Evolutionary conservation across 2,797 vertebrate genomes (phyloP).

Genomic region (Sebastes taczanowskii): DNA sequence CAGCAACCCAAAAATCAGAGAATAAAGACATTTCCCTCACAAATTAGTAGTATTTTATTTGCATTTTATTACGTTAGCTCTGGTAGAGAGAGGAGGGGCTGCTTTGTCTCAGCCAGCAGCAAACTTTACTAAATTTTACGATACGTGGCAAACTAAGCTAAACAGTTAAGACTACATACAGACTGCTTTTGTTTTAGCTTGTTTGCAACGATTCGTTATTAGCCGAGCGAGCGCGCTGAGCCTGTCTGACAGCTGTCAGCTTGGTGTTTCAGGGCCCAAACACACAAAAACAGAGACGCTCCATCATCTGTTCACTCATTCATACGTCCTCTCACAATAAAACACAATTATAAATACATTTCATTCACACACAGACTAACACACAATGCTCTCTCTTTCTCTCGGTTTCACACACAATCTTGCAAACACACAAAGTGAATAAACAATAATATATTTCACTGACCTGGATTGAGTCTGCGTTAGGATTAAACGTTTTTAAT

Average conservation of each 20-base stretch:
- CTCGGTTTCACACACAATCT: not conserved
- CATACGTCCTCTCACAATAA: not conserved
- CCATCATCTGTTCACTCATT: not conserved
- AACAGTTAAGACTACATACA: too few relatives aligned
- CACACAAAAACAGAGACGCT: not conserved
- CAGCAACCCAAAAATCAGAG: too few relatives aligned
- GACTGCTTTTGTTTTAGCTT: too few relatives aligned
- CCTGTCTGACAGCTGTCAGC: not conserved
- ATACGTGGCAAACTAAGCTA: too few relatives aligned
- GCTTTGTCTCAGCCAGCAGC: too few relatives aligned
- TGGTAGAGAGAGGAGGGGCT: too few relatives aligned
- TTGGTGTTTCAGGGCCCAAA: constrained; percentile 6
- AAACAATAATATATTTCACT: not conserved
- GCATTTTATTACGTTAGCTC: too few relatives aligned
- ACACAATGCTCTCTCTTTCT: not conserved
- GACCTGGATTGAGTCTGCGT: not conserved
- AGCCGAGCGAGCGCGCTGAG: too few relatives aligned
- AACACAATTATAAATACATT: not conserved
- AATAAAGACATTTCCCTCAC: too few relatives aligned
- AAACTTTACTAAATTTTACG: rapidly evolving
- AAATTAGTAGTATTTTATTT: too few relatives aligned
- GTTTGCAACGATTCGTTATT: too few relatives aligned
- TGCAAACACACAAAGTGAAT: constrained; percentile 7
- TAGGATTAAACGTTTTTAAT: not conserved
- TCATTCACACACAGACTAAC: not conserved